phyloP scores from a whole-genome alignment of 2,888 invertebrate genomes.

The Sepioteuthis lessoniana region DNA sequence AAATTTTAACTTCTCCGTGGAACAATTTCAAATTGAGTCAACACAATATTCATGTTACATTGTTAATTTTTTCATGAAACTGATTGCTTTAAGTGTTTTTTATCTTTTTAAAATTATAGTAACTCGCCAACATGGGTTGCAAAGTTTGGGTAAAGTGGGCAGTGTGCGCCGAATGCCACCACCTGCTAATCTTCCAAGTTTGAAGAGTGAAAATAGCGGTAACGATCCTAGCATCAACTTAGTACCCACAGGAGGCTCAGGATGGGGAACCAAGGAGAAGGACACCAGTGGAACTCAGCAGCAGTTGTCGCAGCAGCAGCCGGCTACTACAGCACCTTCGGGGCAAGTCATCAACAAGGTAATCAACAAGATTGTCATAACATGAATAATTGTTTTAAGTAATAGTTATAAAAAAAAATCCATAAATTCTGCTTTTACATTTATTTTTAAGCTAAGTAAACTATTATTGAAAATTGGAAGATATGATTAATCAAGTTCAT shows the following conservation, averaged over 20 bases:
- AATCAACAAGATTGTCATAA: not conserved
- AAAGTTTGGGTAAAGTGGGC: constrained; percentile 99
- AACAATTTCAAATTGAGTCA: not conserved
- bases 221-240: constrained; percentile 86
- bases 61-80: not conserved
- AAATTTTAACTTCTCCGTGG: not conserved
- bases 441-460: too few species aligned
- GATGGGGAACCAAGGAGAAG: constrained; percentile 83
- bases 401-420: too few species aligned
- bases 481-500: too few species aligned
- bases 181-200: constrained; percentile 97
- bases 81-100: not conserved
- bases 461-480: too few species aligned
- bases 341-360: constrained; percentile 63
- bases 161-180: constrained; percentile 90
- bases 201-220: constrained; percentile 93
- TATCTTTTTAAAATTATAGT: constrained; percentile 72
- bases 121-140: constrained; percentile 99
- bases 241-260: constrained; percentile 85
- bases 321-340: constrained; percentile 70
- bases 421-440: too few species aligned
- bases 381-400: too few species aligned
- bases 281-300: constrained; percentile 70
- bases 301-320: constrained; percentile 73
- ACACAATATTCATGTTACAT: not conserved